Evolutionary conservation across 2,888 invertebrate species (phyloP).

Genomic region (Gortyna flavago): DNA sequence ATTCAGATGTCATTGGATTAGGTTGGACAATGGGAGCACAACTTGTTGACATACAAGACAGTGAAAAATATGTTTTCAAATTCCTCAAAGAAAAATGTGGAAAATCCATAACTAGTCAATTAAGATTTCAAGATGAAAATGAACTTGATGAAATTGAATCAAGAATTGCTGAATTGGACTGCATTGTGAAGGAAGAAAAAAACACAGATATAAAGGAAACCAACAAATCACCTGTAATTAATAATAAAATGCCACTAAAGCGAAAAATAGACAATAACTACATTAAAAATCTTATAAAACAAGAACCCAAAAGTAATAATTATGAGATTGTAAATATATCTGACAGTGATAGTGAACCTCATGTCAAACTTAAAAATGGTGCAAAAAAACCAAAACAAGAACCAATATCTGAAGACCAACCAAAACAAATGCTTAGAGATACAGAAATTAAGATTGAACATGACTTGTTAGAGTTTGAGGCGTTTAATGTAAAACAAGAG

Average conservation of each 20-base stretch:
- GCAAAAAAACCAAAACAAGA: slow-evolving; percentile 76
- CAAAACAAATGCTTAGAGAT: slow-evolving; percentile 58
- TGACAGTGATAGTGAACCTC: slow-evolving; percentile 78
- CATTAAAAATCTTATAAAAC: slow-evolving; percentile 66
- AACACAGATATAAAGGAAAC: slow-evolving; percentile 7
- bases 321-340: slow-evolving; percentile 73
- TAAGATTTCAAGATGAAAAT: slow-evolving; percentile 78
- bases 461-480: slow-evolving; percentile 80
- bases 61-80: slow-evolving; percentile 83
- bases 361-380: slow-evolving; percentile 41
- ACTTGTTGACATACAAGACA: slow-evolving; percentile 75
- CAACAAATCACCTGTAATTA: slow-evolving; percentile 62
- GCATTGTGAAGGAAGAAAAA: slow-evolving; percentile 23
- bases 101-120: slow-evolving; percentile 69
- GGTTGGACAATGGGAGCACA: slow-evolving; percentile 83
- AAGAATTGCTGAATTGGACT: slow-evolving; percentile 69
- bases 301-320: slow-evolving; percentile 49
- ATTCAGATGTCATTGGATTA: slow-evolving; percentile 89
- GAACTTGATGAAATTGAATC: slow-evolving; percentile 75
- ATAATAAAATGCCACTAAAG: slow-evolving; percentile 72
- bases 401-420: slow-evolving; percentile 65
- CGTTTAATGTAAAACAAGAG: slow-evolving; percentile 84
- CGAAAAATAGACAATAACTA: slow-evolving; percentile 71
- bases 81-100: slow-evolving; percentile 70
- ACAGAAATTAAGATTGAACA: slow-evolving; percentile 76